Evolutionary conservation across 2,113 vertebrate genomes (phyloP), one percentile per base, ranked within the genome.

Genomic region (Anoplopoma fimbria): DNA sequence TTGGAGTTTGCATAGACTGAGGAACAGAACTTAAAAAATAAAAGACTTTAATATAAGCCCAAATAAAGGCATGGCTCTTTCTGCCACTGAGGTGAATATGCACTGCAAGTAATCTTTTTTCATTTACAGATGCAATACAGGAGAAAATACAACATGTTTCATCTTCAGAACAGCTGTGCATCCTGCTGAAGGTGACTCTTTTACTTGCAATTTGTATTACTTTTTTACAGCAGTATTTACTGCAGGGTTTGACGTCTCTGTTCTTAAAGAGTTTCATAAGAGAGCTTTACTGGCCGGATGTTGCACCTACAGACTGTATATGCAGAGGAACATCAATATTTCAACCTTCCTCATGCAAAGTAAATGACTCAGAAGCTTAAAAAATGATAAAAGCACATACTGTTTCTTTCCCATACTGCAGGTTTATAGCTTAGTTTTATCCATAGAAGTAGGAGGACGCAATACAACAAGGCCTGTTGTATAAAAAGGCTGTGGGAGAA

Each of bases 271-370:
- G 71, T 42, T 76, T 76, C 53, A 47, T 1, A 31, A 42, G 65
- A 60, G 21, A 64, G 45, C n/a, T 67, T 67, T 27, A 29, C 27
- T 62, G 49, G 31, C 19, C 38, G 27, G 3, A 9, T 63, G 63
- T 68, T 51, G 27, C 23, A 74, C 25, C 62, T 72, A 27, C 69
- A 55, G 63, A 71, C 63, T 77, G 77, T 64, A 67, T 76, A 86
- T 81, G 51, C 21, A 72, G 38, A 42, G 53, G 19, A 45, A 19
- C 78, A 92, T 92, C 29, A 88, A 90, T 89, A 89, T 87, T 93
- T 88, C 55, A 90, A 67, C 19, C 19, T 62, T 74, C 51, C 36
- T 83, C 76, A 88, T 87, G 82, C 69, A 88, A 85, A 88, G 79
- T 84, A 58, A 80, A 87, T 36, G 70, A 87, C 25, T 77, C 5